Conservation (phyloP, 2,113 vertebrate species). For the Melanotaenia duboulayi region DNA sequence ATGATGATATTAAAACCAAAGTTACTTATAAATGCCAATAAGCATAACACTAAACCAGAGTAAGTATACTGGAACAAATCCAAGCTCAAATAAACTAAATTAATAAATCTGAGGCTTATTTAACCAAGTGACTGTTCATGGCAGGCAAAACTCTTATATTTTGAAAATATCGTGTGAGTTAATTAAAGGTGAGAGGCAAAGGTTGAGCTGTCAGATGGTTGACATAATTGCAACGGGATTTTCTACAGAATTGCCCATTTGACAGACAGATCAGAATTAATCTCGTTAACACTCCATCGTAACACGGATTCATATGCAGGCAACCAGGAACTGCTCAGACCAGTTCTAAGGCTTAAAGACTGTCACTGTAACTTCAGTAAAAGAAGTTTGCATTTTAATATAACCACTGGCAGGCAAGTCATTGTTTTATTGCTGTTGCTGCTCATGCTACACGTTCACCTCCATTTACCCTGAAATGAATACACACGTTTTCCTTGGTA, state of each 20-base stretch:
- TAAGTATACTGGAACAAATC: slow-evolving; percentile 14
- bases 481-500: slow-evolving; percentile 1
- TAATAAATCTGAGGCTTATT: background rate
- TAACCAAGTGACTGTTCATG: slow-evolving; percentile 9
- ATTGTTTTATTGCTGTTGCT: slow-evolving; percentile 25
- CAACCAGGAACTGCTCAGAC: slow-evolving; percentile 63
- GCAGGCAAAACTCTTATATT: slow-evolving; percentile 10
- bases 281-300: slow-evolving; percentile 63
- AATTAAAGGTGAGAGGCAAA: slow-evolving; percentile 76
- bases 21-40: background rate
- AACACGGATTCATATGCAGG: slow-evolving; percentile 51
- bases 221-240: slow-evolving; percentile 68
- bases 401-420: slow-evolving; percentile 2
- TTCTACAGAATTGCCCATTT: slow-evolving; percentile 58
- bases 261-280: slow-evolving; percentile 44
- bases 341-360: slow-evolving; percentile 37
- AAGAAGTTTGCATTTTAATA: slow-evolving; percentile 16
- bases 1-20: background rate
- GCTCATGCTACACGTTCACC: background rate
- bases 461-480: slow-evolving; percentile 3
- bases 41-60: background rate
- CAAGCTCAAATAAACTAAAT: slow-evolving; percentile 2
- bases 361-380: slow-evolving; percentile 20
- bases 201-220: slow-evolving; percentile 60
- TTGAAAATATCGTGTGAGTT: slow-evolving; percentile 30